phyloP scores from a whole-genome alignment of 2,797 vertebrate species.

The Scyliorhinus canicula region DNA sequence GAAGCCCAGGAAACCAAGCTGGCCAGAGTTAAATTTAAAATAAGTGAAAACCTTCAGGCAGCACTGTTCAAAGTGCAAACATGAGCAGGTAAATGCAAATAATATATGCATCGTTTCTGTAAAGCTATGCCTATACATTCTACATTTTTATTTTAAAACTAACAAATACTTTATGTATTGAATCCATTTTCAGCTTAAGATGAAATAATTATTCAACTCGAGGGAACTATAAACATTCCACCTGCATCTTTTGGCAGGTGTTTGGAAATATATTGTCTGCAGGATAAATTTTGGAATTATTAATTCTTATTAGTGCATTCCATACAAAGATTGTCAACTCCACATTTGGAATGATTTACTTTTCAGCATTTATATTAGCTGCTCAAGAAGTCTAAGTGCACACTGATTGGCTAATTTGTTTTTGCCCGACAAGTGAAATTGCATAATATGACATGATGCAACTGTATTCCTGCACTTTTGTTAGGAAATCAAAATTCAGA shows the following conservation, averaged over 20 bases:
- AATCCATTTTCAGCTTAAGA: neutral
- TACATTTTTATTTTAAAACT: neutral
- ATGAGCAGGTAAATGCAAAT: neutral
- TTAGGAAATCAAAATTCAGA: neutral
- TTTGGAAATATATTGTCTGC: neutral
- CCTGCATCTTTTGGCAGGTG: neutral
- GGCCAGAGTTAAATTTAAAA: neutral
- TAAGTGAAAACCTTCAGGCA: neutral
- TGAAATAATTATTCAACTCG: neutral
- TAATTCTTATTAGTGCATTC: neutral
- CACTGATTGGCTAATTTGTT: neutral
- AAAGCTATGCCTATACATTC: neutral
- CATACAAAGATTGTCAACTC: neutral
- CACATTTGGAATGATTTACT: neutral
- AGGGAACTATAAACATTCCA: neutral
- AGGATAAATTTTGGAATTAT: neutral
- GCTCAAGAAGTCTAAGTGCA: neutral
- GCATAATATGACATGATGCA: neutral
- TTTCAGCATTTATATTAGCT: neutral
- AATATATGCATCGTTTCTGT: neutral
- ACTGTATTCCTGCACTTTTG: neutral
- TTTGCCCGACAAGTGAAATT: neutral
- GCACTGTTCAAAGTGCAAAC: neutral
- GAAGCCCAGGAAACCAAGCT: neutral
- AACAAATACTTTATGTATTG: neutral